Evolutionary conservation across 2,797 vertebrate genomes (phyloP).

Genomic region (Sciurus carolinensis): DNA sequence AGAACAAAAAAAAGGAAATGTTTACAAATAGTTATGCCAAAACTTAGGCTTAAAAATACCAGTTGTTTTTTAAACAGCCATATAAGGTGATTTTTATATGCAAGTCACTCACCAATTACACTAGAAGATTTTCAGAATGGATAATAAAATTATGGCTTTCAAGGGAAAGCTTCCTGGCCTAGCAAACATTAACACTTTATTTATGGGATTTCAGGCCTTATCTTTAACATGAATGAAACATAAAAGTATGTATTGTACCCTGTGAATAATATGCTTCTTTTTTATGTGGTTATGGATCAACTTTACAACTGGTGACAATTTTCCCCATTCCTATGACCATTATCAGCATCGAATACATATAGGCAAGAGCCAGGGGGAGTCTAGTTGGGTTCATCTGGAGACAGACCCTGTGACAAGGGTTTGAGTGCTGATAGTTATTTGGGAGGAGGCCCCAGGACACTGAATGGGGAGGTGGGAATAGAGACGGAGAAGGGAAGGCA

Average conservation of each 20-base stretch:
- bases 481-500: not conserved
- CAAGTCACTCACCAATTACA: not conserved
- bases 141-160: conserved; percentile 2
- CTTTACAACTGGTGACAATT: not conserved
- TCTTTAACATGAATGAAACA: conserved; percentile 35
- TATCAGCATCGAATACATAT: not conserved
- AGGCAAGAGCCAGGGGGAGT: not conserved
- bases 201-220: not conserved
- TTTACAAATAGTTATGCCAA: not conserved
- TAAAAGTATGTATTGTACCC: not conserved
- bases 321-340: not conserved
- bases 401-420: not conserved
- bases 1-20: conserved; percentile 4
- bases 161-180: not conserved
- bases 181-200: not conserved
- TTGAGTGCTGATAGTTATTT: not conserved
- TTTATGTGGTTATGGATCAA: not conserved
- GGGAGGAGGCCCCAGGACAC: not conserved
- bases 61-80: not conserved
- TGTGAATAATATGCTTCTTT: not conserved
- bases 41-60: not conserved
- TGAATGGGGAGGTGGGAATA: not conserved
- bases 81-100: not conserved
- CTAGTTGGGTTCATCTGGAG: not conserved
- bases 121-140: not conserved